Evolutionary conservation across 2,797 vertebrate genomes (phyloP).

Genomic region (Melanogrammus aeglefinus): DNA sequence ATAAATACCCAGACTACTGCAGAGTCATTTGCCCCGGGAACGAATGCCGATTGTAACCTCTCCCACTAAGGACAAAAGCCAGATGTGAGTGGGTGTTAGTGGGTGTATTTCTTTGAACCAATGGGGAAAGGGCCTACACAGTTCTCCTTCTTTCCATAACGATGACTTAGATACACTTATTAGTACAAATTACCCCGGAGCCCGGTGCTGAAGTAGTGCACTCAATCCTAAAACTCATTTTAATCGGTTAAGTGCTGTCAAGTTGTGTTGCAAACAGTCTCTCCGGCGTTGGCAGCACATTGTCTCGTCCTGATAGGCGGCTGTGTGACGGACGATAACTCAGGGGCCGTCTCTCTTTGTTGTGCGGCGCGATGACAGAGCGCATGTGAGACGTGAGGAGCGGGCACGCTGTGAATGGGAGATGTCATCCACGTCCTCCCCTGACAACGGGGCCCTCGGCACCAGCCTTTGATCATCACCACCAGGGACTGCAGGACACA

Average conservation of each 20-base stretch:
- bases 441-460: slow-evolving; percentile 56
- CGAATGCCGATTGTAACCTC: too few species aligned
- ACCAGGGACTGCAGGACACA: slow-evolving; percentile 49
- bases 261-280: slow-evolving; percentile 65
- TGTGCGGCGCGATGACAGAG: slow-evolving; percentile 68
- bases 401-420: slow-evolving; percentile 65
- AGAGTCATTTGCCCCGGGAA: too few species aligned
- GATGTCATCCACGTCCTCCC: slow-evolving; percentile 58
- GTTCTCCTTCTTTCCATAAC: slow-evolving; percentile 45
- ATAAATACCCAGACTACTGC: too few species aligned
- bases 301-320: slow-evolving; percentile 73
- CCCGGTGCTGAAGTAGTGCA: background rate
- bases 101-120: too few species aligned
- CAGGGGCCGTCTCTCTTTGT: slow-evolving; percentile 69
- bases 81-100: too few species aligned
- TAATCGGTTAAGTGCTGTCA: slow-evolving; percentile 66
- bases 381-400: slow-evolving; percentile 63
- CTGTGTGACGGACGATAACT: slow-evolving; percentile 71
- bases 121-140: too few species aligned
- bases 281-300: slow-evolving; percentile 64
- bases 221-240: background rate
- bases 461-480: slow-evolving; percentile 67
- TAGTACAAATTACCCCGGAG: slow-evolving; percentile 57
- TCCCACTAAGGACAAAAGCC: too few species aligned
- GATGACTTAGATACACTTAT: slow-evolving; percentile 64